Evolutionary conservation across 2,888 invertebrate species (phyloP).

Genomic region (Diaperis boleti): DNA sequence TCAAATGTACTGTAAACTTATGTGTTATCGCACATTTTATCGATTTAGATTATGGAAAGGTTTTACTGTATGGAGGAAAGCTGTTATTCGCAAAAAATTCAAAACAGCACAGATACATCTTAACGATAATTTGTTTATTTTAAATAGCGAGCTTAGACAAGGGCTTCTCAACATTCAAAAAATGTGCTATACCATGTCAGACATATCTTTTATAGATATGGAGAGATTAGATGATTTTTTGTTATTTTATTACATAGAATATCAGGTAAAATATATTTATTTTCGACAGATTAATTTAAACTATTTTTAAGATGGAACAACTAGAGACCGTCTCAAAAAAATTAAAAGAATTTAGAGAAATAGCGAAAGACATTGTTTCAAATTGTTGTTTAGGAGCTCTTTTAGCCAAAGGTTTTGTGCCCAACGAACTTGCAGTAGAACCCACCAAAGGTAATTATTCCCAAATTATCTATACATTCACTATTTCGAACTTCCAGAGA

Average conservation of each 20-base stretch:
- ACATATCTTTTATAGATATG: constrained; percentile 74
- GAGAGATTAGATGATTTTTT: constrained; percentile 67
- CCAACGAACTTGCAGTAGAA: constrained; percentile 72
- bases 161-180: constrained; percentile 79
- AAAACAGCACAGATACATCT: constrained; percentile 71
- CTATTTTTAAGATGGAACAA: constrained; percentile 65
- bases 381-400: constrained; percentile 83
- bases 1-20: constrained; percentile 81
- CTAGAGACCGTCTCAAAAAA: constrained; percentile 59
- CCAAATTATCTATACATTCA: background rate
- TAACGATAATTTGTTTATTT: constrained; percentile 78
- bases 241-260: constrained; percentile 79
- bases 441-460: constrained; percentile 50
- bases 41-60: constrained; percentile 80
- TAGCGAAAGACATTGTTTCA: constrained; percentile 72
- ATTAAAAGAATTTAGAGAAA: constrained; percentile 67
- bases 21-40: constrained; percentile 78
- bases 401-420: constrained; percentile 80
- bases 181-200: constrained; percentile 75
- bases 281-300: constrained; percentile 1
- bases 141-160: constrained; percentile 78
- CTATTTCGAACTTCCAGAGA: background rate
- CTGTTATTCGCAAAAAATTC: constrained; percentile 77
- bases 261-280: constrained; percentile 68
- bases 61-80: constrained; percentile 58